These are phyloP conservation scores for Drosophila cardini DNA, from an alignment of 1,140 invertebrate species.

Conservation along the genomic window DNA sequence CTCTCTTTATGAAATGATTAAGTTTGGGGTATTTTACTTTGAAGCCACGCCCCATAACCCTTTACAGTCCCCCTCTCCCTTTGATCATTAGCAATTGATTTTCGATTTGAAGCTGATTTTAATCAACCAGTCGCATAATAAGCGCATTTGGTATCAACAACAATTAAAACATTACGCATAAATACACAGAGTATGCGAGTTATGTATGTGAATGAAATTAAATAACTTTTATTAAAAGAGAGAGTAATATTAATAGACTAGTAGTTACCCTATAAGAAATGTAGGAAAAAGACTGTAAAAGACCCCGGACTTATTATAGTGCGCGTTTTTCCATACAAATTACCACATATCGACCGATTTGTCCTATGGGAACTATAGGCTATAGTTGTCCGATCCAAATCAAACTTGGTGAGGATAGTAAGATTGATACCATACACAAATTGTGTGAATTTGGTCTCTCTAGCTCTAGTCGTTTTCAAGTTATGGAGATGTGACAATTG, in stretches of 20 bases:
- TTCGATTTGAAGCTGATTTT: conserved; percentile 66
- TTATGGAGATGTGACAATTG: no score
- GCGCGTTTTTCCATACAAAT: no score
- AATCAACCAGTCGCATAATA: conserved; percentile 72
- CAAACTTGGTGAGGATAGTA: no score
- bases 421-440: no score
- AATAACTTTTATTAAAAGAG: conserved; percentile 60
- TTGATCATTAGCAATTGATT: conserved; percentile 24
- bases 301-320: no score
- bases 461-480: no score
- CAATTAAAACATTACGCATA: conserved; percentile 68
- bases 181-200: conserved; percentile 32
- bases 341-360: no score
- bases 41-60: neutral
- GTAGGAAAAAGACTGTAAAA: no score
- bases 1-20: conserved; percentile 1
- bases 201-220: conserved; percentile 46
- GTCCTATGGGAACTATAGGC: no score
- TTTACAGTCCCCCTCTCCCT: conserved; percentile 1
- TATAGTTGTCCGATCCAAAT: no score
- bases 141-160: conserved; percentile 68
- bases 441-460: no score
- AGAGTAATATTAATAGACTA: neutral
- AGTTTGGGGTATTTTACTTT: conserved; percentile 6
- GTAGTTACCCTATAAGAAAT: neutral